These are phyloP conservation scores for Myocastor coypus DNA, from an alignment of 2,113 vertebrate genomes.

Conservation along the genomic window DNA sequence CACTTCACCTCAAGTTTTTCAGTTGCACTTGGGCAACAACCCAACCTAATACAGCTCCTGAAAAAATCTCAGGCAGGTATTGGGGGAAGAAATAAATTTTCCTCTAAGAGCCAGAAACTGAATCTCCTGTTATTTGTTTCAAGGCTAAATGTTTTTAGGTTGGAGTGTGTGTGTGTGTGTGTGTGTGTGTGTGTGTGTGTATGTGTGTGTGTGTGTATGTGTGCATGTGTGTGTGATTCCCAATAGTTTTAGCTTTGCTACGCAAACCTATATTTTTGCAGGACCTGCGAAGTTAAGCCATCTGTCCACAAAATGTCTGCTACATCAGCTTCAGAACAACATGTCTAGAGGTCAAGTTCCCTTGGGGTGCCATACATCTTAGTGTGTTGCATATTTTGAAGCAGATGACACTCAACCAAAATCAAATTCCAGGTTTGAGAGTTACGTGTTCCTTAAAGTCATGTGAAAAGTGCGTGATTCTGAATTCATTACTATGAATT, in stretches of 20 bases:
- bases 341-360: neutral
- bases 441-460: neutral
- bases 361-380: neutral
- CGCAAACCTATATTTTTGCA: constrained; percentile 27
- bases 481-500: neutral
- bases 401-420: neutral
- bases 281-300: neutral
- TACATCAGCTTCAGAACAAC: constrained; percentile 49
- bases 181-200: neutral
- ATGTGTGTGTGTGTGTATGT: no score
- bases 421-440: neutral
- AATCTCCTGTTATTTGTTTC: constrained; percentile 42
- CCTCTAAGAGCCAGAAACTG: neutral
- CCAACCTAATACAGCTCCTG: neutral
- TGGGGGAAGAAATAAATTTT: neutral
- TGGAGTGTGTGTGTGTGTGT: neutral
- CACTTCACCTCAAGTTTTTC: neutral
- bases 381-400: neutral
- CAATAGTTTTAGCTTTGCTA: neutral
- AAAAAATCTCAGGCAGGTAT: neutral
- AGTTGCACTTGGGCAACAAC: neutral
- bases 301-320: constrained; percentile 20
- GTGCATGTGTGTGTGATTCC: neutral
- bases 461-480: constrained; percentile 6
- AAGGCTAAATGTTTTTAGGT: neutral